A percentile compares a stretch with the other conserved stretches of the same genome.
Conservation (phyloP, 2,113 vertebrate species). For the Oncorhynchus nerka region DNA sequence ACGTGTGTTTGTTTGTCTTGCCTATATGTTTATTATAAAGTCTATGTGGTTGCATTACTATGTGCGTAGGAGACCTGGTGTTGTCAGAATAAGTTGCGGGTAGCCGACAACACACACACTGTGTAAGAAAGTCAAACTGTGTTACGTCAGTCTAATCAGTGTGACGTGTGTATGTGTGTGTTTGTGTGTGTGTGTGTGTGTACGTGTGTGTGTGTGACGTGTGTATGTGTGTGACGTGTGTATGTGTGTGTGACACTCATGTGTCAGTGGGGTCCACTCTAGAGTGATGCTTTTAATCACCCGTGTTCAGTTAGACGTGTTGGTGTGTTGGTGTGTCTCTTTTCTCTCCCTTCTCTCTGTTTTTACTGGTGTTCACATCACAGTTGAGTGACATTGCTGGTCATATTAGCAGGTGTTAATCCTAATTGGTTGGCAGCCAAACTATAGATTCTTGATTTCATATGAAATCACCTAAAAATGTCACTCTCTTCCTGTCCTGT, state of each 20-base stretch:
- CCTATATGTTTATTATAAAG: no score
- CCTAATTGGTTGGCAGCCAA: constrained; percentile 13
- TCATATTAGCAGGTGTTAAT: neutral
- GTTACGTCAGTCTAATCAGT: neutral
- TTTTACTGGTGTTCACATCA: no score
- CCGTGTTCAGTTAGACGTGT: neutral
- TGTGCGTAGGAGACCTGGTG: neutral
- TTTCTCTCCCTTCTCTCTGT: neutral
- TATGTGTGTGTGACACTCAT: constrained; percentile 10
- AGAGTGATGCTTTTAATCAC: neutral
- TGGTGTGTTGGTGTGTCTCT: neutral
- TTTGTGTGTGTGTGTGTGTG: no score
- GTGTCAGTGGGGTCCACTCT: constrained; percentile 22
- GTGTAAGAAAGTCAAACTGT: neutral
- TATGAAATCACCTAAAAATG: constrained; percentile 30
- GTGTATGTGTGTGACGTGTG: neutral
- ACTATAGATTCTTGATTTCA: constrained; percentile 12
- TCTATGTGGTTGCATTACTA: neutral
- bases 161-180: neutral
- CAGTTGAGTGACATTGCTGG: neutral
- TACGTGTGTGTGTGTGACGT: no score
- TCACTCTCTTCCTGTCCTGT: constrained; percentile 25
- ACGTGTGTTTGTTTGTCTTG: no score
- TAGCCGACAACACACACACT: no score
- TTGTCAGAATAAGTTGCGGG: no score